Percentiles rank a stretch among this genome's conserved stretches.
phyloP scores from a whole-genome alignment of 2,888 invertebrate genomes.

The Mythimna lalbum region DNA sequence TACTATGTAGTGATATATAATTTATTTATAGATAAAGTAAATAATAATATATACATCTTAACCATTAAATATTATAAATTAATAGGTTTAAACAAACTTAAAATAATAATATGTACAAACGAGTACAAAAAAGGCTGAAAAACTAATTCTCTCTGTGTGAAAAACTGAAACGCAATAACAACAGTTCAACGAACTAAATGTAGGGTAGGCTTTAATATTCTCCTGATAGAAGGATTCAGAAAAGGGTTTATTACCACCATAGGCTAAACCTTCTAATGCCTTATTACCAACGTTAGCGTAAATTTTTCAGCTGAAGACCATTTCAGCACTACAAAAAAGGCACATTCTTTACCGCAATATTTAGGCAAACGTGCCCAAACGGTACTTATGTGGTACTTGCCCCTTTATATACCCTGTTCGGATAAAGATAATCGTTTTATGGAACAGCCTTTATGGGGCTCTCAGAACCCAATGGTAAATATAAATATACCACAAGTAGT shows the following conservation, averaged over 20 bases:
- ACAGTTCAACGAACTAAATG: background rate
- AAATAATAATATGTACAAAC: too few relatives aligned
- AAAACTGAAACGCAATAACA: background rate
- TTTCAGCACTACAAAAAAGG: constrained; percentile 43
- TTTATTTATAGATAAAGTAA: too few relatives aligned
- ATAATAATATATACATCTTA: too few relatives aligned
- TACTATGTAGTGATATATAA: too few relatives aligned
- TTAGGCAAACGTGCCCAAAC: constrained; percentile 19
- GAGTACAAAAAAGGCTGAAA: too few relatives aligned
- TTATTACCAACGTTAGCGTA: constrained; percentile 22
- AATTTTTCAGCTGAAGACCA: constrained; percentile 15
- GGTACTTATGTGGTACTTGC: constrained; percentile 31
- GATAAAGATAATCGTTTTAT: constrained; percentile 50
- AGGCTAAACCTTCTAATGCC: constrained; percentile 4
- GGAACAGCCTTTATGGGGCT: constrained; percentile 35
- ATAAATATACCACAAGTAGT: constrained; percentile 40
- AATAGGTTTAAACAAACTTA: too few relatives aligned
- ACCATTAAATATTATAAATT: too few relatives aligned
- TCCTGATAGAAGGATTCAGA: background rate
- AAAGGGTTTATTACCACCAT: background rate
- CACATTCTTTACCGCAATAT: constrained; percentile 36
- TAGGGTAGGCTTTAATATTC: background rate
- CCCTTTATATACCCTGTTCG: constrained; percentile 28
- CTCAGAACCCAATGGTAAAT: constrained; percentile 32
- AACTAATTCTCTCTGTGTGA: too few relatives aligned